Base-by-base conservation (phyloP, 2,797 vertebrate species). In the Tenualosa ilisha region DNA sequence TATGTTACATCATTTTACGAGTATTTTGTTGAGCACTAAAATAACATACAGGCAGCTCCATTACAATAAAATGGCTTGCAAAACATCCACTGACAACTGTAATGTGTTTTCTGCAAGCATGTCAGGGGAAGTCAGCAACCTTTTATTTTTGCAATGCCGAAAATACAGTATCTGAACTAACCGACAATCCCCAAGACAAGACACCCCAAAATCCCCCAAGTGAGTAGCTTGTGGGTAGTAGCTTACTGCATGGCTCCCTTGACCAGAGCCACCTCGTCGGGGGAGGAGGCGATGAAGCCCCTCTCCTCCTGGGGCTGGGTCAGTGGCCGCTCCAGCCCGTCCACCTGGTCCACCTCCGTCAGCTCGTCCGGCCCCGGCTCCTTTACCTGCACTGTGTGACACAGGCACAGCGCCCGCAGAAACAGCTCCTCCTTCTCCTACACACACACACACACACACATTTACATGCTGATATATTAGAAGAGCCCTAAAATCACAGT, bases 321-420 rank as follows among this genome's bases (percentile, higher is more conserved):
- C 11, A 82, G 37, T 17, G 85, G 87, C 43, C 90, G 92, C 26
- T 92, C 92, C n/a, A 87, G n/a, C 12, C 89, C 89, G 6, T 91
- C 89, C 85, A 90, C 86, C 84, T 89, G 88, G 83, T 89, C 88
- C 0, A 59, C 81, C 40, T 91, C 85, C 88, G 91, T 92, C 31
- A 20, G 31, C 54, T 95, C 92, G 89, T 97, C 97, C 83, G 92
- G 86, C 92, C 96, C 91, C 5, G 94, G 93, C 85, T 96, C 94
- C 93, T 98, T 98, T 89, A 98, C 96, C 94, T 98, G 97, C 5
- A 99, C 98, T 0, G 98, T 99, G 92, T 99, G 98, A 92, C 98
- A 99, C 85, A 99, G 95, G 89, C 98, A 98, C 75, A 99, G 94
- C 26, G 98, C 98, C 20, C 97, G 96, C 90, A 99, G 94, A 92